phyloP scores from a whole-genome alignment of 2,113 vertebrate genomes.

The Camelus dromedarius region DNA sequence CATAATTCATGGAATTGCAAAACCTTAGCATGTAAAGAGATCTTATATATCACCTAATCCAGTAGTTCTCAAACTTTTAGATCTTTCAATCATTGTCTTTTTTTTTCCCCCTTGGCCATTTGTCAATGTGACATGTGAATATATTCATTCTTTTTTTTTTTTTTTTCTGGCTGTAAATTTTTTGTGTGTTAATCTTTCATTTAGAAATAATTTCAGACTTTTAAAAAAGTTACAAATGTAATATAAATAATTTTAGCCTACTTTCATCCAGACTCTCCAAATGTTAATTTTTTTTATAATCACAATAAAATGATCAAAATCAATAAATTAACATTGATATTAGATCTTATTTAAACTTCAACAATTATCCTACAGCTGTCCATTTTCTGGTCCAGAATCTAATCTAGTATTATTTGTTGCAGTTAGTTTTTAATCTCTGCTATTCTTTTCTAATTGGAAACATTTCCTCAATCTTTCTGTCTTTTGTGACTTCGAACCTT shows the following conservation, averaged over 20 bases:
- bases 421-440: not conserved
- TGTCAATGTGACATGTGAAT: not conserved
- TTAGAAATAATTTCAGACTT: conserved; percentile 26
- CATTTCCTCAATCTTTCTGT: not conserved
- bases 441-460: conserved; percentile 33
- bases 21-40: not conserved
- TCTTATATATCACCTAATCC: not conserved
- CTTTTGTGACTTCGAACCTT: not conserved
- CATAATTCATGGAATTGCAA: not conserved
- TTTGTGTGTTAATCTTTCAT: not conserved
- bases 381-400: not conserved
- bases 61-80: conserved; percentile 1
- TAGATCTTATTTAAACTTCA: not conserved
- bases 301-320: not conserved
- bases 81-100: not conserved
- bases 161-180: not conserved
- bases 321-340: not conserved
- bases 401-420: not conserved
- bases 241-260: conserved; percentile 15
- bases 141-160: not conserved
- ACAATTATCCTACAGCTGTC: not conserved
- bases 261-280: not conserved
- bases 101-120: not conserved
- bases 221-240: not conserved
- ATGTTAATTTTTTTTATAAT: not conserved